A percentile compares a stretch with the other conserved stretches of the same genome.
These are phyloP conservation scores for Drosophila pectinifera DNA, from an alignment of 1,140 invertebrate species.

Conservation along the genomic window DNA sequence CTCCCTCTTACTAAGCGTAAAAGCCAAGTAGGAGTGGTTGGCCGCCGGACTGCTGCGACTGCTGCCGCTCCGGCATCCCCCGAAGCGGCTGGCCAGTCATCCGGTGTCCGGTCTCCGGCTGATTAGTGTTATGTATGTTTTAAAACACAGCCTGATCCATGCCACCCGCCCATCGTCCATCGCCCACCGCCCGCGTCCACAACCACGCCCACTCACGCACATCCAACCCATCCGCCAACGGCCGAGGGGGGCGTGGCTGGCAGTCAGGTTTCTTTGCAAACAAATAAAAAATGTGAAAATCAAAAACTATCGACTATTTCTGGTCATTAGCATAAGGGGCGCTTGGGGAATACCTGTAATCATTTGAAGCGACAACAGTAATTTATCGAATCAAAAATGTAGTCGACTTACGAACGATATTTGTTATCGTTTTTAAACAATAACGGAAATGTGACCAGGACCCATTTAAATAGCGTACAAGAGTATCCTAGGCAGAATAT, in stretches of 20 bases:
- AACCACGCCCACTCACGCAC: constrained; percentile 24
- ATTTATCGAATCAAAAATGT: too few relatives aligned
- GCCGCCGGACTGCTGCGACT: constrained; percentile 15
- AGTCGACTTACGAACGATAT: too few relatives aligned
- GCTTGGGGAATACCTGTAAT: too few relatives aligned
- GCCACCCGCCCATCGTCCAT: constrained; percentile 21
- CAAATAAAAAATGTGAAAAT: constrained; percentile 69
- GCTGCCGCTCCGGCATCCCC: constrained; percentile 25
- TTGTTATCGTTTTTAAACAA: too few relatives aligned
- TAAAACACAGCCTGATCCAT: constrained; percentile 54
- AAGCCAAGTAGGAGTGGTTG: background rate
- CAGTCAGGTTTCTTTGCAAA: constrained; percentile 68
- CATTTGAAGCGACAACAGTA: too few relatives aligned
- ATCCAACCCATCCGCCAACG: constrained; percentile 11
- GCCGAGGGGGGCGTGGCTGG: constrained; percentile 34
- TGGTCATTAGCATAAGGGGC: too few relatives aligned
- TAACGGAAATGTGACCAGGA: too few relatives aligned
- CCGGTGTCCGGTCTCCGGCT: constrained; percentile 26
- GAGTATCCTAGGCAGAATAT: too few relatives aligned
- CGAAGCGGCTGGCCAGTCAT: constrained; percentile 40
- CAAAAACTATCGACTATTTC: background rate
- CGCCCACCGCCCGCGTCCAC: constrained; percentile 4
- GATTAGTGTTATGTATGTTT: constrained; percentile 59
- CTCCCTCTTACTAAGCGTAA: constrained; percentile 53
- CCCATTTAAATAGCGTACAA: too few relatives aligned